Evolutionary conservation across 2,797 vertebrate genomes (phyloP).

Genomic region (Chelidonichthys spinosus): DNA sequence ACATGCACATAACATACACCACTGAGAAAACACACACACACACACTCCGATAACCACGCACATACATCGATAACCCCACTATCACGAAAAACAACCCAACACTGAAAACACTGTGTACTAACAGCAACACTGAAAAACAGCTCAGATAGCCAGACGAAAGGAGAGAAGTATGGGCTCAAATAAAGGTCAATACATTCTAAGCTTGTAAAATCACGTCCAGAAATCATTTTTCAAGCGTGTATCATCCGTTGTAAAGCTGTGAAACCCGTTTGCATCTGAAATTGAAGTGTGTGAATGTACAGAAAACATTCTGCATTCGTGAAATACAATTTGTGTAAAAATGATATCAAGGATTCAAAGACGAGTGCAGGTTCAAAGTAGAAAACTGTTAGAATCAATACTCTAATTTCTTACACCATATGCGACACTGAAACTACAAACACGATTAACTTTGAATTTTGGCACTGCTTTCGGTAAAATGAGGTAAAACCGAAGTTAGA

Average conservation of each 20-base stretch:
- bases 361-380: too few relatives aligned
- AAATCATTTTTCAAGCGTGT: neutral
- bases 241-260: constrained; percentile 18
- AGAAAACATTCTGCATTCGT: neutral
- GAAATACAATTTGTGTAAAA: neutral
- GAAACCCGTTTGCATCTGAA: constrained; percentile 2
- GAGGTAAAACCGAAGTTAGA: neutral
- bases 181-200: constrained; percentile 19
- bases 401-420: neutral
- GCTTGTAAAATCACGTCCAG: constrained; percentile 29
- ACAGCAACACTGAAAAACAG: constrained; percentile 52
- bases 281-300: constrained; percentile 26
- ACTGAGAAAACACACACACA: constrained; percentile 46
- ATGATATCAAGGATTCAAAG: neutral
- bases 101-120: constrained; percentile 47
- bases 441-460: neutral
- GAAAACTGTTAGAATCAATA: too few relatives aligned
- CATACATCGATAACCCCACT: constrained; percentile 17
- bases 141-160: constrained; percentile 40
- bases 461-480: neutral
- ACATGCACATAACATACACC: constrained; percentile 61
- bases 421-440: neutral
- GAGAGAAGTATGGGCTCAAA: constrained; percentile 37
- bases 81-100: constrained; percentile 45
- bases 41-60: neutral